Conservation (phyloP, 2,888 invertebrate species). For the Entomobrya multifasciata region DNA sequence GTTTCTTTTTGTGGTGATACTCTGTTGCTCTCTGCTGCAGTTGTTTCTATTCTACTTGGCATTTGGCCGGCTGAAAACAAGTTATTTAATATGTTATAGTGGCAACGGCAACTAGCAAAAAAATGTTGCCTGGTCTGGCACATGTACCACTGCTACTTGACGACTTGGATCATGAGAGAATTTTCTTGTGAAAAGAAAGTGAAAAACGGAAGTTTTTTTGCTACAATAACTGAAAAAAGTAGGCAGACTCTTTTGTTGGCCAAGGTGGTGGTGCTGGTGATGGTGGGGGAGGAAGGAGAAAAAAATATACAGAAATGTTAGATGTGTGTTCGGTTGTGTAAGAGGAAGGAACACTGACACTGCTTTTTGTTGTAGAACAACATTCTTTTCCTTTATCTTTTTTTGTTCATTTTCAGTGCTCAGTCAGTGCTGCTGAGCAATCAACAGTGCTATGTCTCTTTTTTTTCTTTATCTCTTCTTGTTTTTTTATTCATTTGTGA, state of each 20-base stretch:
- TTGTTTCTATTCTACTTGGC: background rate
- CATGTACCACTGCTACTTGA: no score
- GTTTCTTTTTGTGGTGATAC: background rate
- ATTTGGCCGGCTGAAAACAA: background rate
- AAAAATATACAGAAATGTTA: background rate
- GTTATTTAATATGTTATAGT: background rate
- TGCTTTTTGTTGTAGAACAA: background rate
- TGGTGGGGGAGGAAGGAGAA: constrained; percentile 12
- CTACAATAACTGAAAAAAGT: constrained; percentile 21
- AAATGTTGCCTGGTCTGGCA: constrained; percentile 7
- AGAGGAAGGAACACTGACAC: background rate
- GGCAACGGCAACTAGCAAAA: background rate
- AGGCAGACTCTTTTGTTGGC: constrained; percentile 11
- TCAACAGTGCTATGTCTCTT: constrained; percentile 25
- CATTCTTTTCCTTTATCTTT: background rate
- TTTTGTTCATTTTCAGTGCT: constrained; percentile 23
- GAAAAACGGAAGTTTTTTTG: constrained; percentile 17
- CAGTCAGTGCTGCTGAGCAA: constrained; percentile 17
- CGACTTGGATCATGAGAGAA: constrained; percentile 1
- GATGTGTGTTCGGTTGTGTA: background rate
- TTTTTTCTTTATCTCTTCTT: background rate
- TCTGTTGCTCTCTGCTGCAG: background rate
- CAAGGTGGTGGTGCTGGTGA: background rate
- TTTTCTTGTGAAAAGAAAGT: constrained; percentile 34
- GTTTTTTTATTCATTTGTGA: background rate